phyloP scores from a whole-genome alignment of 2,113 vertebrate genomes.

The Myotis yumanensis region DNA sequence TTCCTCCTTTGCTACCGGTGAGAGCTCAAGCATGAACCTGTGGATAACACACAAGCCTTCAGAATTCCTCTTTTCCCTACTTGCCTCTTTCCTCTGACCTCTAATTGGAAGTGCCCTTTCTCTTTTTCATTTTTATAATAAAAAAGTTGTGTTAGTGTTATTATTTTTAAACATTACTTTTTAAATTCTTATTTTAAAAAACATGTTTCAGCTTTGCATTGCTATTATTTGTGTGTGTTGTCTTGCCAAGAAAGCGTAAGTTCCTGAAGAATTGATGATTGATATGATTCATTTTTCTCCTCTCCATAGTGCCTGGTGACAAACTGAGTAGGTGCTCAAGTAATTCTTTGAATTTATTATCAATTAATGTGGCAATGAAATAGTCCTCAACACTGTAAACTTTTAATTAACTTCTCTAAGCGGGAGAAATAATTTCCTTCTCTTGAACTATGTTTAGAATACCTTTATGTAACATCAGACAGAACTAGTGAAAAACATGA shows the following conservation, averaged over 20 bases:
- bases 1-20: neutral
- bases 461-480: neutral
- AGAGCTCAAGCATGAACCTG: neutral
- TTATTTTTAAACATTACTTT: neutral
- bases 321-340: neutral
- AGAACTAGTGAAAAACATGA: neutral
- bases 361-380: neutral
- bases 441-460: neutral
- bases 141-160: neutral
- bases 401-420: constrained; percentile 35
- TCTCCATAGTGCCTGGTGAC: neutral
- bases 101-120: neutral
- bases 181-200: neutral
- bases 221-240: neutral
- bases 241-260: neutral
- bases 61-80: neutral
- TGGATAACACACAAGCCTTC: neutral
- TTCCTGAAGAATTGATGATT: neutral
- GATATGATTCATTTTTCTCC: neutral
- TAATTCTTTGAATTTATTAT: neutral
- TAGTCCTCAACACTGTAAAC: neutral
- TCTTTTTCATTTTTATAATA: neutral
- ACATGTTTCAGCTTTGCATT: neutral
- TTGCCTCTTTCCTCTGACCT: neutral
- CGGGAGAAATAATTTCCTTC: neutral